A percentile compares a stretch with the other conserved stretches of the same genome.
Evolutionary conservation across 2,113 vertebrate genomes (phyloP).

Genomic region (Sebastes schlegelii): DNA sequence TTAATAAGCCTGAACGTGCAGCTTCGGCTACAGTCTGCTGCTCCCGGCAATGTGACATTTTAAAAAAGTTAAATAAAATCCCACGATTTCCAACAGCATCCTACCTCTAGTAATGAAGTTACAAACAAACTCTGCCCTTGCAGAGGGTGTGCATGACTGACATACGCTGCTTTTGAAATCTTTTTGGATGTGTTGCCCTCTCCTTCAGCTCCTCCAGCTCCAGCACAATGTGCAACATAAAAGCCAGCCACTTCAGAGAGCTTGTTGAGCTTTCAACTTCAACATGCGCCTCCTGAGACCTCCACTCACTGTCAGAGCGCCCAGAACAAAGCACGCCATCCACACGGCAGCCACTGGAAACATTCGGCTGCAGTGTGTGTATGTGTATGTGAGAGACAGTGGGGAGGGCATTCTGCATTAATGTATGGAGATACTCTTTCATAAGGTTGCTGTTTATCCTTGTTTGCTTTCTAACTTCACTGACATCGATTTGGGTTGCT

Average conservation of each 20-base stretch:
- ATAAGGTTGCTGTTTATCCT: constrained; percentile 53
- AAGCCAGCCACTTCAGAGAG: constrained; percentile 81
- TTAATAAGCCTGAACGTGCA: constrained; percentile 59
- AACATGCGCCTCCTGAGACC: constrained; percentile 75
- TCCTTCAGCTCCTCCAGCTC: constrained; percentile 61
- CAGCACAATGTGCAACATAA: constrained; percentile 75
- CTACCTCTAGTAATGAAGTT: constrained; percentile 41
- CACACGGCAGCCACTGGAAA: constrained; percentile 67
- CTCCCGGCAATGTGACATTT: constrained; percentile 38
- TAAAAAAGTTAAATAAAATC: constrained; percentile 16
- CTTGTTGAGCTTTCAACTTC: constrained; percentile 80
- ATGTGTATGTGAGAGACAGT: constrained; percentile 17
- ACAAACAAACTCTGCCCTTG: neutral
- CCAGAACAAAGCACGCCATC: constrained; percentile 75
- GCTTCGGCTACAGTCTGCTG: constrained; percentile 44
- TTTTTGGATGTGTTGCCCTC: constrained; percentile 52
- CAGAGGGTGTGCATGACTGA: constrained; percentile 40
- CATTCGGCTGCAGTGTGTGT: constrained; percentile 40
- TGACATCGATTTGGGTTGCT: constrained; percentile 46
- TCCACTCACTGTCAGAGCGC: constrained; percentile 76
- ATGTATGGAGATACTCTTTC: constrained; percentile 51
- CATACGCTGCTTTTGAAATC: constrained; percentile 59
- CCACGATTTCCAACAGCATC: constrained; percentile 28
- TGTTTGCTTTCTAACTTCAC: constrained; percentile 57
- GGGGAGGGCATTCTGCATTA: constrained; percentile 32